phyloP scores from a whole-genome alignment of 2,797 vertebrate genomes.

The Amazona finschi region DNA sequence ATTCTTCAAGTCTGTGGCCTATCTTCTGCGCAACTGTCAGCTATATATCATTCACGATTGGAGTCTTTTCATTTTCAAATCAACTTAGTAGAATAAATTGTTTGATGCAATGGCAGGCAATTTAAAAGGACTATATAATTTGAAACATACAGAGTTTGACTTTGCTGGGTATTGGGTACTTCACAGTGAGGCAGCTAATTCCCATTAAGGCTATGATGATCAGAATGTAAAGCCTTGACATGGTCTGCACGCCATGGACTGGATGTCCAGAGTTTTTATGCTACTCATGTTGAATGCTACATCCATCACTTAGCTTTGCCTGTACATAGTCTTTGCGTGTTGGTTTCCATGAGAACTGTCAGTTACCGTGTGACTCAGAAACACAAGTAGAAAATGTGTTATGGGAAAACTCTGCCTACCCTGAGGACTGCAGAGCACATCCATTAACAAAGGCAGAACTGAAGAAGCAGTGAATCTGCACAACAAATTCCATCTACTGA shows the following conservation, averaged over 20 bases:
- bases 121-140: neutral
- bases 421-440: neutral
- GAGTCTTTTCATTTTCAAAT: neutral
- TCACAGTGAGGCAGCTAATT: neutral
- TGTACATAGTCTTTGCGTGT: rapidly evolving
- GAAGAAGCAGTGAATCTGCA: neutral
- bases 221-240: neutral
- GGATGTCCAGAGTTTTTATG: neutral
- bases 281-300: neutral
- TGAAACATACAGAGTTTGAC: neutral
- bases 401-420: neutral
- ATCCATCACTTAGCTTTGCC: neutral
- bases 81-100: neutral
- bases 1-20: neutral
- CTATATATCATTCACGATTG: neutral
- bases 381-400: neutral
- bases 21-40: neutral
- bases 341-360: neutral
- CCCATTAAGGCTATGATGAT: too few species aligned
- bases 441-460: neutral
- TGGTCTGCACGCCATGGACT: rapidly evolving
- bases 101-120: neutral
- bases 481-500: neutral
- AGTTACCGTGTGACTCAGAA: neutral
- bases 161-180: neutral